Conservation (phyloP, 1,140 invertebrate genomes). For the Atopsyche davidsoni region DNA sequence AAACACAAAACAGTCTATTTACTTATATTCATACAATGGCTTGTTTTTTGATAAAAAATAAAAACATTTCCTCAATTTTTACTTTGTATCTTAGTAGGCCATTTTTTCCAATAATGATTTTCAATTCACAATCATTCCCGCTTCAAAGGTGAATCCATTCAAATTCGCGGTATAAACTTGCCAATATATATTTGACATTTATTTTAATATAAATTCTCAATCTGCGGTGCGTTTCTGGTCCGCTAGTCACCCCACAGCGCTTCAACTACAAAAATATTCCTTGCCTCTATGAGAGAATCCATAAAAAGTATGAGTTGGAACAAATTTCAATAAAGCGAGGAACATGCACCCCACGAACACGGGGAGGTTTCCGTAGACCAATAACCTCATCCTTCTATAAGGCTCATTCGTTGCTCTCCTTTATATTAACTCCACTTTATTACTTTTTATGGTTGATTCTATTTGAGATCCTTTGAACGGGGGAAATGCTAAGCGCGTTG, state of each 20-base stretch:
- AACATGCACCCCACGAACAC: conserved; percentile 19
- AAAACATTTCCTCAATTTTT: too few relatives aligned
- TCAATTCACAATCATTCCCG: too few relatives aligned
- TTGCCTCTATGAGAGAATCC: conserved; percentile 19
- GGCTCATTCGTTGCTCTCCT: conserved; percentile 26
- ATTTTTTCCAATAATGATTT: too few relatives aligned
- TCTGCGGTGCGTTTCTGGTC: too few relatives aligned
- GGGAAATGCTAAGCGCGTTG: conserved; percentile 10
- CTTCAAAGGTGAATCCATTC: too few relatives aligned
- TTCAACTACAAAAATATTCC: conserved; percentile 21
- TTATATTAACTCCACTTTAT: conserved; percentile 30
- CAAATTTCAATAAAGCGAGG: conserved; percentile 29
- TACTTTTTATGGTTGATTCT: conserved; percentile 26
- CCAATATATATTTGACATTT: neutral
- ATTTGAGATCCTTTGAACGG: conserved; percentile 23
- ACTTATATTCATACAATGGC: too few relatives aligned
- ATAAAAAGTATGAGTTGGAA: conserved; percentile 30
- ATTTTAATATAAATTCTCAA: neutral
- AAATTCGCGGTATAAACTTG: too few relatives aligned
- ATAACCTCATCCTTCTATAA: conserved; percentile 27
- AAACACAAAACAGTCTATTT: too few relatives aligned
- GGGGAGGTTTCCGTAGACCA: conserved; percentile 18
- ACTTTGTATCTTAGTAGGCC: too few relatives aligned
- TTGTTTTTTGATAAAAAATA: too few relatives aligned
- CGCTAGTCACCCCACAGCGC: conserved; percentile 7